phyloP scores from a whole-genome alignment of 2,113 vertebrate species.

The Athene noctua region DNA sequence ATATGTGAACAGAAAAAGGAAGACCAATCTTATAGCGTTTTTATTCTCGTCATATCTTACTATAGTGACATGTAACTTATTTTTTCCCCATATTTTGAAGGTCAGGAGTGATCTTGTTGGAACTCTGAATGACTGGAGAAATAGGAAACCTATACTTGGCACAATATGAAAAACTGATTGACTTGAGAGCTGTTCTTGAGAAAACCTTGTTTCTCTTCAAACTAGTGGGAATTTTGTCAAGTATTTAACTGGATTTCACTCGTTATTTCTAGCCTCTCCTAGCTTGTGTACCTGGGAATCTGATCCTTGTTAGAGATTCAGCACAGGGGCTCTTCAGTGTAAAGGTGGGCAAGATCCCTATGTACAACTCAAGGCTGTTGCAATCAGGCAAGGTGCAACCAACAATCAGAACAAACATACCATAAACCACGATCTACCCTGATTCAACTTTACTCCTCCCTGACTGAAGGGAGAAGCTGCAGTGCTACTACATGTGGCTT shows the following conservation, averaged over 20 bases:
- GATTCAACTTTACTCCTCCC: background rate
- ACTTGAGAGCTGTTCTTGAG: background rate
- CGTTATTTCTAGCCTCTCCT: background rate
- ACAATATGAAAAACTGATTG: background rate
- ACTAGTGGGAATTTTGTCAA: background rate
- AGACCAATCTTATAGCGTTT: background rate
- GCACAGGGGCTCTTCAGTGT: background rate
- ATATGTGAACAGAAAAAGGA: background rate
- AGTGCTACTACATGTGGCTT: background rate
- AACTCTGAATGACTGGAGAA: background rate
- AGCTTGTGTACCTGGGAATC: background rate
- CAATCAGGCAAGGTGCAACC: background rate
- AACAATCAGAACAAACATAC: background rate
- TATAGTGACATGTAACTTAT: background rate
- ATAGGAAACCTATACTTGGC: background rate
- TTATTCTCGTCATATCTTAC: background rate
- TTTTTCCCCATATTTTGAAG: background rate
- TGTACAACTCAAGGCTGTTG: accelerated
- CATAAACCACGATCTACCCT: background rate
- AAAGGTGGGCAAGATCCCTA: background rate
- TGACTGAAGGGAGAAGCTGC: background rate
- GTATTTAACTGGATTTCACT: background rate
- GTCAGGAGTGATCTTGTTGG: background rate
- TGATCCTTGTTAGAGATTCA: background rate
- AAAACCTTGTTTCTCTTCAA: background rate